Conservation (phyloP, 1,140 invertebrate species). For the Microplitis mediator region DNA sequence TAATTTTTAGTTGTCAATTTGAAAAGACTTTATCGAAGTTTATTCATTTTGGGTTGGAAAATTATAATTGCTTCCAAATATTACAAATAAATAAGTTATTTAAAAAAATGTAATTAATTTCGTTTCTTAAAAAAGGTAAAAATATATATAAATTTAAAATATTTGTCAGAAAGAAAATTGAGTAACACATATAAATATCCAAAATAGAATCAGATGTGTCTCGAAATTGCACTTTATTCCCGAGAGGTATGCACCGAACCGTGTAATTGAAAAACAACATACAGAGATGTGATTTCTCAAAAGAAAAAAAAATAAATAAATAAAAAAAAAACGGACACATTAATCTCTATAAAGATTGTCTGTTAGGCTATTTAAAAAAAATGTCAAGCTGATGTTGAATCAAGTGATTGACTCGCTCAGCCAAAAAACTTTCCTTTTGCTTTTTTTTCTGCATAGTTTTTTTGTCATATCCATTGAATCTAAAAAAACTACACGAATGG, state of each 20-base stretch:
- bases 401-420: background rate
- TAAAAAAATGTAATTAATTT: too few species aligned
- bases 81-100: too few species aligned
- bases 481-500: too few species aligned
- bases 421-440: background rate
- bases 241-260: conserved; percentile 10
- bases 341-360: conserved; percentile 1
- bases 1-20: too few species aligned
- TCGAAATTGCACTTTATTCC: background rate
- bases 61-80: too few species aligned
- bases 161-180: too few species aligned
- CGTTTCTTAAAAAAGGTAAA: too few species aligned
- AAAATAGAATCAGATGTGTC: background rate
- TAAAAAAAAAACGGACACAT: conserved; percentile 7
- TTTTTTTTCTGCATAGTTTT: too few species aligned
- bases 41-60: too few species aligned
- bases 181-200: background rate
- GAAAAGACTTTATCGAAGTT: too few species aligned
- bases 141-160: background rate
- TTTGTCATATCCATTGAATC: too few species aligned
- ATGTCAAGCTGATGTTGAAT: background rate
- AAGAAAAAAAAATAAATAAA: background rate
- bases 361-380: background rate
- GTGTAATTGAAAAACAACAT: conserved; percentile 31
- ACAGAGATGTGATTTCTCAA: too few species aligned